These are phyloP conservation scores for Chloroceryle inda DNA, from an alignment of 2,797 vertebrate genomes.

Conservation along the genomic window DNA sequence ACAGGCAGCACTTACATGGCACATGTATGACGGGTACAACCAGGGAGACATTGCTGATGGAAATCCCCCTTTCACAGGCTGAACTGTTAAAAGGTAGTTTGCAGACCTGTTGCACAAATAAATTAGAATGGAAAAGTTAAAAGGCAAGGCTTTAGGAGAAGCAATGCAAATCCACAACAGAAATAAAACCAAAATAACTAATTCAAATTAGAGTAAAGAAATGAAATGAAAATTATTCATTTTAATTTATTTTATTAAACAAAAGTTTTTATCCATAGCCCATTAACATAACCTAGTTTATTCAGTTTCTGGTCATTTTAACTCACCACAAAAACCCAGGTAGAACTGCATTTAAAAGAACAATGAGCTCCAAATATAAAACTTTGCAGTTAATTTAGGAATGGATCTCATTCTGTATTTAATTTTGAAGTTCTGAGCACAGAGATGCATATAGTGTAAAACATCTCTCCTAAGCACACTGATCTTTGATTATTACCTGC, in stretches of 20 bases:
- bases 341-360: conserved; percentile 86
- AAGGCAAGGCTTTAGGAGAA: background rate
- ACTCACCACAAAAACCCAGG: conserved; percentile 12
- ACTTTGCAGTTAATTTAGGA: conserved; percentile 78
- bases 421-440: conserved; percentile 76
- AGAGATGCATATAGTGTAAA: conserved; percentile 48
- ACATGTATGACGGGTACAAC: rapidly evolving
- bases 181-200: background rate
- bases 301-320: background rate
- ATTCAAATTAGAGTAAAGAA: background rate
- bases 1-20: background rate
- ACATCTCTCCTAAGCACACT: background rate
- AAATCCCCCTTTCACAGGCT: background rate
- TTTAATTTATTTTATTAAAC: background rate
- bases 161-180: background rate
- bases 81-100: background rate
- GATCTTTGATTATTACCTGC: background rate
- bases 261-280: background rate
- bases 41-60: background rate
- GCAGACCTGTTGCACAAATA: background rate
- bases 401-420: conserved; percentile 57
- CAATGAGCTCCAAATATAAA: conserved; percentile 80
- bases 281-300: background rate
- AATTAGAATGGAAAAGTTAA: background rate
- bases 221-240: background rate